phyloP scores from a whole-genome alignment of 2,888 invertebrate genomes.

The Marronus borbonicus region DNA sequence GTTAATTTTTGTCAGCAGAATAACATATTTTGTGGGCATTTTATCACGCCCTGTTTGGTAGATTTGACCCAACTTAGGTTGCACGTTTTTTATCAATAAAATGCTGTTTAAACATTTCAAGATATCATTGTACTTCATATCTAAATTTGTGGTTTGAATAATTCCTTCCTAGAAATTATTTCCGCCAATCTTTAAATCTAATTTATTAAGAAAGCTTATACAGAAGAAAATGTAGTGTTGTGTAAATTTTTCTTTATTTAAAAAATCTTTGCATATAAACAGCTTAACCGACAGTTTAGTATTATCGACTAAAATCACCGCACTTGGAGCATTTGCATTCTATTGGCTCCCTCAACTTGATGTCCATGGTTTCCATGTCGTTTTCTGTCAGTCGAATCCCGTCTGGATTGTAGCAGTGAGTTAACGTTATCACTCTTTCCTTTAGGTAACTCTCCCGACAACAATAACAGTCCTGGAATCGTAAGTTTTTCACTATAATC shows the following conservation, averaged over 20 bases:
- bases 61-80: too few relatives aligned
- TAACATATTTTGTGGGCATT: too few relatives aligned
- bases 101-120: too few relatives aligned
- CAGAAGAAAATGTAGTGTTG: neutral
- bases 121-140: too few relatives aligned
- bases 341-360: conserved; percentile 88
- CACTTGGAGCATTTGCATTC: conserved; percentile 94
- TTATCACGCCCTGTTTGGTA: too few relatives aligned
- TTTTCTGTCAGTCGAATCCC: conserved; percentile 83
- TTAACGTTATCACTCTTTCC: conserved; percentile 84
- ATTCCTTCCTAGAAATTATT: neutral
- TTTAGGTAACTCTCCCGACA: conserved; percentile 90
- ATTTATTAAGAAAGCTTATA: neutral
- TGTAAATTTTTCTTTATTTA: conserved; percentile 27
- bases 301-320: conserved; percentile 85
- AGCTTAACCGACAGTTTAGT: neutral
- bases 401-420: conserved; percentile 92
- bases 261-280: conserved; percentile 15
- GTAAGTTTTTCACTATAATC: neutral
- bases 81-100: too few relatives aligned
- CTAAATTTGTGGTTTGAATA: too few relatives aligned
- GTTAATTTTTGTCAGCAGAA: too few relatives aligned
- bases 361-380: conserved; percentile 83
- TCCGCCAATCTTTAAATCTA: neutral
- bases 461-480: conserved; percentile 89